A percentile compares a stretch with the other conserved stretches of the same genome.
Evolutionary conservation across 2,888 invertebrate genomes (phyloP).

Genomic region (Empis stercorea): DNA sequence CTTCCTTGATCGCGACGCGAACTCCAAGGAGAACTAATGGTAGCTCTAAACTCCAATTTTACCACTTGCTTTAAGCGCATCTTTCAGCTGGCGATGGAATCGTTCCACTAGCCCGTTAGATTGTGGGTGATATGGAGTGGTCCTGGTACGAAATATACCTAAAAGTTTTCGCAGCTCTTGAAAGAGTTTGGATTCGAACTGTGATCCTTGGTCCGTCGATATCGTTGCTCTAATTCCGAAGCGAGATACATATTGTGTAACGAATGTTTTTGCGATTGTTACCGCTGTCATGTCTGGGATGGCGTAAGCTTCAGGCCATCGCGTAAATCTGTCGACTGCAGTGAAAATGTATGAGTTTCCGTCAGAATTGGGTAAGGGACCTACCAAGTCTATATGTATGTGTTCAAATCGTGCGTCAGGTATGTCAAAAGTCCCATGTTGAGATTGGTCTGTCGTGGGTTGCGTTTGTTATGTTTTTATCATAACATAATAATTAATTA

Average conservation of each 20-base stretch:
- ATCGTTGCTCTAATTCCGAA: slow-evolving; percentile 1
- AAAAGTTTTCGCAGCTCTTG: not conserved
- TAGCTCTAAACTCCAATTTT: slow-evolving; percentile 3
- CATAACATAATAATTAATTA: too few relatives aligned
- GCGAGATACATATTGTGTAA: not conserved
- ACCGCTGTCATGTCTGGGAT: not conserved
- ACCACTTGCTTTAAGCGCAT: not conserved
- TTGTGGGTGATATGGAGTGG: slow-evolving; percentile 5
- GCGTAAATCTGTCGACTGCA: not conserved
- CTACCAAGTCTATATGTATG: slow-evolving; percentile 24
- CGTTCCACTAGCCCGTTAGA: slow-evolving; percentile 4
- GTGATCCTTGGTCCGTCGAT: slow-evolving; percentile 1
- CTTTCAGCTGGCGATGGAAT: slow-evolving; percentile 2
- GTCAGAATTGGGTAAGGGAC: slow-evolving; percentile 18
- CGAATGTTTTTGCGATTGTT: not conserved
- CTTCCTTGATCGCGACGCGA: slow-evolving; percentile 1
- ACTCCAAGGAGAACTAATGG: slow-evolving; percentile 4
- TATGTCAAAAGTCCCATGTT: too few relatives aligned
- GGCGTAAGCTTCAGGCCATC: slow-evolving; percentile 4
- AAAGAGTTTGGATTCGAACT: slow-evolving; percentile 6
- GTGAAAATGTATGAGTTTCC: slow-evolving; percentile 3
- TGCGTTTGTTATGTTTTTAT: too few relatives aligned
- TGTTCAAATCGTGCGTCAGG: not conserved
- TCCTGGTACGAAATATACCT: not conserved
- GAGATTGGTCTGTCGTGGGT: too few relatives aligned